Conservation (phyloP, 2,113 vertebrate genomes). For the Mastomys coucha region DNA sequence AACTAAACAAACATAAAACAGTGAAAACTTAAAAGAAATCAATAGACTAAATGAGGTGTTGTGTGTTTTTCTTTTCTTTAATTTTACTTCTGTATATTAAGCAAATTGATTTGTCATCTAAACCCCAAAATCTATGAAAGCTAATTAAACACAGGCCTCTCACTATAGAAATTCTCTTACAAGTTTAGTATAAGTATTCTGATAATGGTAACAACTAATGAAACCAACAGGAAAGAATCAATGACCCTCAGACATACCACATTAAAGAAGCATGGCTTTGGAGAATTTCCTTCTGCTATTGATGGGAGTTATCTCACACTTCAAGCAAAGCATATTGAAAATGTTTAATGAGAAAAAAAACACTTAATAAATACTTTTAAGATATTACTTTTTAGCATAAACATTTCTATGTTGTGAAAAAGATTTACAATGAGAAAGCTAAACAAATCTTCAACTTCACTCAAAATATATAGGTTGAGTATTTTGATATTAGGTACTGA, state of each 20-base stretch:
- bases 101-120: constrained; percentile 68
- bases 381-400: background rate
- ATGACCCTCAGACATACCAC: background rate
- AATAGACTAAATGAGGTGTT: constrained; percentile 59
- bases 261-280: background rate
- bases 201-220: constrained; percentile 2
- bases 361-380: background rate
- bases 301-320: background rate
- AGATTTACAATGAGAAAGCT: background rate
- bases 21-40: constrained; percentile 72
- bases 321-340: background rate
- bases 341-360: background rate
- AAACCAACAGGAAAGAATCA: constrained; percentile 22
- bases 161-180: constrained; percentile 7
- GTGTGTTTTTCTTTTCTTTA: constrained; percentile 55
- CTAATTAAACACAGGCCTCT: constrained; percentile 73
- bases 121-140: constrained; percentile 60
- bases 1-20: background rate
- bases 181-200: constrained; percentile 7
- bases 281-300: background rate
- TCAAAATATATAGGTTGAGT: background rate
- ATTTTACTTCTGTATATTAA: constrained; percentile 68
- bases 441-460: background rate
- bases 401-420: background rate
- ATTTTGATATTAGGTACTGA: background rate